Percentiles rank a stretch among this genome's conserved stretches.
Evolutionary conservation across 2,888 invertebrate species (phyloP).

Genomic region (Drosophila ezoana): DNA sequence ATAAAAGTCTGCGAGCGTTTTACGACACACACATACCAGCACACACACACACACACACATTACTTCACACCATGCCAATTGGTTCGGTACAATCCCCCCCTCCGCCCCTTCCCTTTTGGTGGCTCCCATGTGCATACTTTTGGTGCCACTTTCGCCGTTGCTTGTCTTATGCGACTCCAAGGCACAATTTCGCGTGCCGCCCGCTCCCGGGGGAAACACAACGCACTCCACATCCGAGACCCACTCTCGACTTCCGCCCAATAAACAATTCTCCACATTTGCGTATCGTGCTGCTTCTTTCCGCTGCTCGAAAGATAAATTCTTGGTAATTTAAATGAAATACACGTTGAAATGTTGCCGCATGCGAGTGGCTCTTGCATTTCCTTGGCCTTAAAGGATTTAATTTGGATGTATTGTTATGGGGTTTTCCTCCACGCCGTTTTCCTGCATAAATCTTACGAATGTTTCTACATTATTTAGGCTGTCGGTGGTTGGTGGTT

Average conservation of each 20-base stretch:
- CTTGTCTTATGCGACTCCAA: constrained; percentile 85
- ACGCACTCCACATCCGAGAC: constrained; percentile 1
- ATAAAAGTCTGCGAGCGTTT: constrained; percentile 57
- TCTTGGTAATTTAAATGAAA: constrained; percentile 75
- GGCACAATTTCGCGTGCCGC: constrained; percentile 84
- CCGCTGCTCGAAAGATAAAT: constrained; percentile 51
- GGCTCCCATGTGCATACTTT: constrained; percentile 77
- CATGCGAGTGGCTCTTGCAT: constrained; percentile 32
- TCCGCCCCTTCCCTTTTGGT: constrained; percentile 47
- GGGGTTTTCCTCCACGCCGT: constrained; percentile 26
- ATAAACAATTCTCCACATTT: constrained; percentile 31
- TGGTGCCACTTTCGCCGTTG: constrained; percentile 80
- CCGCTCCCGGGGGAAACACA: constrained; percentile 66
- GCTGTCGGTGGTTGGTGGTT: constrained; percentile 2
- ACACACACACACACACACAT: constrained; percentile 16
- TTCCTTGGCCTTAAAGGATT: constrained; percentile 69
- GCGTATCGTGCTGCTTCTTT: constrained; percentile 34
- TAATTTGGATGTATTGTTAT: constrained; percentile 74
- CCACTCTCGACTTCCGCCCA: background rate
- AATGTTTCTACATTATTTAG: constrained; percentile 18
- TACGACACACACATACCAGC: constrained; percentile 56
- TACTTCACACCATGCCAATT: constrained; percentile 76
- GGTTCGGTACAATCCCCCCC: constrained; percentile 27
- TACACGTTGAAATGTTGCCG: constrained; percentile 59
- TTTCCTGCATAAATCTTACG: constrained; percentile 53